Conservation (phyloP, 2,797 vertebrate species). For the Calcarius lapponicus region DNA sequence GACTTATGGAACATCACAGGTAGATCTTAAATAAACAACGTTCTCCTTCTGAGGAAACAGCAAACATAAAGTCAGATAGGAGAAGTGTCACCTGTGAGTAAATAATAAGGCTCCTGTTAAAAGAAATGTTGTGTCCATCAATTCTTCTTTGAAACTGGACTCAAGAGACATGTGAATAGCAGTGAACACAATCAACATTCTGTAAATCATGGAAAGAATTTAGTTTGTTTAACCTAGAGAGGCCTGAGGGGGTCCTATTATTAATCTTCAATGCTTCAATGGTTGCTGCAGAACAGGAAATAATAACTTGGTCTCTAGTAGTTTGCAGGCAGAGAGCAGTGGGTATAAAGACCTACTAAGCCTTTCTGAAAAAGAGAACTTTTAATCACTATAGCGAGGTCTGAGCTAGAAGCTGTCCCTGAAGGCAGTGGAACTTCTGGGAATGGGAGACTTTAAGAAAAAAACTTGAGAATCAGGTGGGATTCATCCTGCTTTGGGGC, state of each 20-base stretch:
- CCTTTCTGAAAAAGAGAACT: neutral
- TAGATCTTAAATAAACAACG: neutral
- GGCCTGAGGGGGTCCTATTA: neutral
- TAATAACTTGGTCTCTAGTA: neutral
- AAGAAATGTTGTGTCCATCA: neutral
- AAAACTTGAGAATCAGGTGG: neutral
- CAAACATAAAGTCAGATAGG: neutral
- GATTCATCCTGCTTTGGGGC: neutral
- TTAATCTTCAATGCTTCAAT: neutral
- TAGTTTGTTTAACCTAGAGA: neutral
- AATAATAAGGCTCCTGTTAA: neutral
- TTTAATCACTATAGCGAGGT: neutral
- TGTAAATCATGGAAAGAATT: neutral
- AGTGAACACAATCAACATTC: neutral
- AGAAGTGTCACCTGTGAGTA: neutral
- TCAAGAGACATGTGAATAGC: neutral
- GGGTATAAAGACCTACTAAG: neutral
- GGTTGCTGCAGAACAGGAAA: neutral
- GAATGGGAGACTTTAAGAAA: neutral
- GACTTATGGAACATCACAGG: neutral
- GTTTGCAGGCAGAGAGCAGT: neutral
- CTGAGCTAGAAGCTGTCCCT: neutral
- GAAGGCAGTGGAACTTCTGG: neutral
- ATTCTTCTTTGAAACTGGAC: neutral
- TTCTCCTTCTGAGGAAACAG: neutral